A percentile compares a stretch with the other conserved stretches of the same genome.
phyloP scores from a whole-genome alignment of 2,888 invertebrate species.

The Polydrusus cervinus region DNA sequence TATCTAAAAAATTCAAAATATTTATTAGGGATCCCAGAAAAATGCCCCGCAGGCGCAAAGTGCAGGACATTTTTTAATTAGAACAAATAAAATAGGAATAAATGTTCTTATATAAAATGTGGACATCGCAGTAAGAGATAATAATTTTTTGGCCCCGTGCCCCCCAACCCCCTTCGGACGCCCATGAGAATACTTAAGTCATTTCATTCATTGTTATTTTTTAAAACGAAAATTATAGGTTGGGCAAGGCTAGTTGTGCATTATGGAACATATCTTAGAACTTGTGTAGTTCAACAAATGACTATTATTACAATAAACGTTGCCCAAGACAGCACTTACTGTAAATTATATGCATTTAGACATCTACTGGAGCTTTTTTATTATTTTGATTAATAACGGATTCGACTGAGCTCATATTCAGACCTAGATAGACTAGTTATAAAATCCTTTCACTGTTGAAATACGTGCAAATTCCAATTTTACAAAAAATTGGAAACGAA shows the following conservation, averaged over 20 bases:
- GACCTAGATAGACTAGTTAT: constrained; percentile 18
- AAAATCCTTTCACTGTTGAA: constrained; percentile 27
- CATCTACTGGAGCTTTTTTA: constrained; percentile 17
- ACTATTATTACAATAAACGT: constrained; percentile 19
- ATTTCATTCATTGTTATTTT: constrained; percentile 23
- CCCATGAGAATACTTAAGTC: no score
- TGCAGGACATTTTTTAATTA: no score
- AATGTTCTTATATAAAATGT: no score
- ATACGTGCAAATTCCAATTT: constrained; percentile 23
- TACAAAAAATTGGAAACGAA: constrained; percentile 24
- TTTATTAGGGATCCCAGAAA: no score
- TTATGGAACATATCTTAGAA: not conserved
- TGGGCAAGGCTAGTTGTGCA: not conserved
- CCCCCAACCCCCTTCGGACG: no score
- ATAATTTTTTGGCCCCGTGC: no score
- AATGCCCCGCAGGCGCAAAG: no score
- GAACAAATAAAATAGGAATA: no score
- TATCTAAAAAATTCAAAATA: no score
- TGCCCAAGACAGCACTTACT: constrained; percentile 16
- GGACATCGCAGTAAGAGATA: no score
- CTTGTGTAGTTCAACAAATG: not conserved
- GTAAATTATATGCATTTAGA: constrained; percentile 29
- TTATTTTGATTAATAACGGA: constrained; percentile 10
- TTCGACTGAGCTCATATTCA: constrained; percentile 18
- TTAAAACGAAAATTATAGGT: constrained; percentile 12